Evolutionary conservation across 2,797 vertebrate genomes (phyloP), one percentile per base, ranked within the genome.

Genomic region (Chelon auratus): DNA sequence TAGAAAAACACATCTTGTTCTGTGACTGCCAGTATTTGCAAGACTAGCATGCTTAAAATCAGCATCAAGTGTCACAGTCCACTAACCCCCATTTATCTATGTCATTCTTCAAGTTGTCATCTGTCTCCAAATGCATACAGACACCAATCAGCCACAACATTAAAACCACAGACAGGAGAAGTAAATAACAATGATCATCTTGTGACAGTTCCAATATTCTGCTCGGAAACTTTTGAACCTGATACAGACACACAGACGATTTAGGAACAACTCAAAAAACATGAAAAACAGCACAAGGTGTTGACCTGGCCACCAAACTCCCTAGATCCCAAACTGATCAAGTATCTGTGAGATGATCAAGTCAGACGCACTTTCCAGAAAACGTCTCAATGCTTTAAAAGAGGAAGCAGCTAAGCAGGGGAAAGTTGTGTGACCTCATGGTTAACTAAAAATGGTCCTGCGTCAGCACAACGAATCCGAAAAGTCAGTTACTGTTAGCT

Each of bases 341-440:
- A 33, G 2, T 33, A 33, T 6, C 30, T 33, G 30, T 33, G 30
- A 6, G 30, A 33, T 8, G 30, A 33, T 33, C 30, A 2, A 33
- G 7, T 33, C 30, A 33, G 30, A 33, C 30, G 3, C 30, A 26
- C 54, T 55, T 13, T 33, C 60, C 53, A 62, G 45, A 63, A 61
- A 9, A 3, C 5, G 30, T 18, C 24, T 17, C 2, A 18, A n/a
- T 9, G 2, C 0, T 33, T n/a, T 60, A 17, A 10, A 3, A 56
- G 30, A 75, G 54, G 65, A 80, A 78, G 48, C 13, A 56, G 40
- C 2, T 12, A 1, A 14, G 43, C 4, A 22, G 17, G 9, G 14
- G 5, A 18, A 18, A 5, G 17, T 15, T 43, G 6, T n/a, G 53
- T 22, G 2, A 26, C 9, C 3, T 59, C 62, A 39, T 13, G 8